These are phyloP conservation scores for Lingula anatina DNA, from an alignment of 2,888 invertebrate species.

Conservation along the genomic window DNA sequence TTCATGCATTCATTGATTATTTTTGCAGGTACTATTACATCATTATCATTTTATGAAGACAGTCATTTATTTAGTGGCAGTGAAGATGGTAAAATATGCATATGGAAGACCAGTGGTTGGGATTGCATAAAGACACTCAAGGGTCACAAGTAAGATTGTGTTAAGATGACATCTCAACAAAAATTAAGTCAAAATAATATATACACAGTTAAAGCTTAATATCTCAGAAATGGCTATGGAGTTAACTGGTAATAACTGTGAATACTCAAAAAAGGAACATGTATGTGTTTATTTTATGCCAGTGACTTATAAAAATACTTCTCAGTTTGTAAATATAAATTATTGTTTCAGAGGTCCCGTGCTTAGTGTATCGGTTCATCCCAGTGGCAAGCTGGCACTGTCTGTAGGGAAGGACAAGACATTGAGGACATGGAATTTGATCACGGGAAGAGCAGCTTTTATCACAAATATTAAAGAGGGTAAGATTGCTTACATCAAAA, in stretches of 20 bases:
- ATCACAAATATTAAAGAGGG: conserved; percentile 76
- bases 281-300: not conserved
- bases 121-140: conserved; percentile 68
- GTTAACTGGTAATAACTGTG: too few relatives aligned
- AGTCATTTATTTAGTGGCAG: conserved; percentile 79
- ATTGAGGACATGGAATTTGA: conserved; percentile 83
- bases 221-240: not conserved
- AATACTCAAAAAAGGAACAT: too few relatives aligned
- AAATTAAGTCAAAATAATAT: not conserved
- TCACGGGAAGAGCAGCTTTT: conserved; percentile 86
- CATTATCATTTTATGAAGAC: conserved; percentile 67
- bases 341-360: conserved; percentile 53
- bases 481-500: too few relatives aligned
- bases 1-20: conserved; percentile 34
- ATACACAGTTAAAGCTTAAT: not conserved
- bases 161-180: not conserved
- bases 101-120: conserved; percentile 81
- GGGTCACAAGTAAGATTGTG: conserved; percentile 68
- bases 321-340: not conserved
- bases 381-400: conserved; percentile 81
- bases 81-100: conserved; percentile 77
- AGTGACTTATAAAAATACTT: not conserved
- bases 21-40: conserved; percentile 66
- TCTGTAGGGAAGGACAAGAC: conserved; percentile 80
- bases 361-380: conserved; percentile 75